A percentile compares a stretch with the other conserved stretches of the same genome.
Conservation (phyloP, 2,113 vertebrate species). For the Macrotis lagotis region DNA sequence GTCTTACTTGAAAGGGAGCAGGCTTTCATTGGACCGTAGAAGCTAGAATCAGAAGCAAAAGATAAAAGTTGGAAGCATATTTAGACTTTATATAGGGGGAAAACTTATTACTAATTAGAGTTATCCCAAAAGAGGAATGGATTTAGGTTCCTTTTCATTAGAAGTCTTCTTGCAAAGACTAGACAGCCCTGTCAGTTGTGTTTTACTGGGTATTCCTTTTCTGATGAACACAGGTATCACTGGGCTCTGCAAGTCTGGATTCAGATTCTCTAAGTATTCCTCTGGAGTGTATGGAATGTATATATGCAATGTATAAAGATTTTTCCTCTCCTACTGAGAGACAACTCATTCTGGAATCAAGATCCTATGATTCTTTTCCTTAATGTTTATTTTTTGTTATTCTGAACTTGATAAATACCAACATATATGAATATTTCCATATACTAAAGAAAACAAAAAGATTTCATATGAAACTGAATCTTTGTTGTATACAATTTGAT, state of each 20-base stretch:
- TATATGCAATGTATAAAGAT: background rate
- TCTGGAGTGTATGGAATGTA: background rate
- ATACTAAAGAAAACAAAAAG: background rate
- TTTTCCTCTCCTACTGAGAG: background rate
- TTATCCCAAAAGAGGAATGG: background rate
- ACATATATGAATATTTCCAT: background rate
- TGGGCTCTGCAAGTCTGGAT: background rate
- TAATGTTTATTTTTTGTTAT: background rate
- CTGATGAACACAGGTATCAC: background rate
- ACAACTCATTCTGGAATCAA: background rate
- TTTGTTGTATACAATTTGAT: background rate
- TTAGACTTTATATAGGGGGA: background rate
- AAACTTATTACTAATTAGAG: background rate
- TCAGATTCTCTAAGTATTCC: background rate
- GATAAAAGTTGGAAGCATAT: background rate
- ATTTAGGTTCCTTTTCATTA: background rate
- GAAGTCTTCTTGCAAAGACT: background rate
- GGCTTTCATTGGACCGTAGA: background rate
- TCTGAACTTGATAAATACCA: background rate
- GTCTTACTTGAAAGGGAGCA: background rate
- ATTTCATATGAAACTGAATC: background rate
- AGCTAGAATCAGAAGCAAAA: background rate
- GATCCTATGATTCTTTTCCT: background rate
- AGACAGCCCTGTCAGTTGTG: background rate
- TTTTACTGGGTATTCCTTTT: background rate